Conservation (phyloP, 2,888 invertebrate genomes). For the Oeneis ivallda region DNA sequence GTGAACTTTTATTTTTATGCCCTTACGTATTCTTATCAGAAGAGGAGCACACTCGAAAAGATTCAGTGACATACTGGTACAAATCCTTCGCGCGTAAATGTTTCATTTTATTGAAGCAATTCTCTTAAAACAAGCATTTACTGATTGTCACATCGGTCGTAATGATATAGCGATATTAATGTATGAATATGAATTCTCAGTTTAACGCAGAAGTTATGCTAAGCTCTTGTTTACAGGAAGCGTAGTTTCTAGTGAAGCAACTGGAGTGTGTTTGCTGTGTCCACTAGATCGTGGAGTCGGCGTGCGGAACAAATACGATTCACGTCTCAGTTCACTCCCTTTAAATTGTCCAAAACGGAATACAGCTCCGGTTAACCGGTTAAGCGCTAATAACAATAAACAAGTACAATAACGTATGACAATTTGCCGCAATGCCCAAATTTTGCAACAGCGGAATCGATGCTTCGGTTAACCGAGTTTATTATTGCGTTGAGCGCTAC, state of each 20-base stretch:
- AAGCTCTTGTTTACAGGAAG: conserved; percentile 7
- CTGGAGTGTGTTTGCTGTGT: conserved; percentile 43
- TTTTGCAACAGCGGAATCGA: conserved; percentile 28
- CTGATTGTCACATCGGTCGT: conserved; percentile 18
- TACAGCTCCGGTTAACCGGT: conserved; percentile 10
- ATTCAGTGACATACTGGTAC: conserved; percentile 76
- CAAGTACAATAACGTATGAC: conserved; percentile 21
- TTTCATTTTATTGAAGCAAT: conserved; percentile 31
- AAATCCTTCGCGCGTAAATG: conserved; percentile 64
- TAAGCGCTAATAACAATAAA: conserved; percentile 22
- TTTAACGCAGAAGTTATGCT: conserved; percentile 1
- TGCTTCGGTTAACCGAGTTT: conserved; percentile 38
- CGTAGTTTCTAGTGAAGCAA: conserved; percentile 21
- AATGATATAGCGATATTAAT: not conserved
- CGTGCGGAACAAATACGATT: conserved; percentile 71
- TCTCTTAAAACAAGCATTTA: conserved; percentile 40
- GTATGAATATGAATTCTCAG: not conserved
- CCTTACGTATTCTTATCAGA: conserved; percentile 79
- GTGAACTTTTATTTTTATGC: conserved; percentile 82
- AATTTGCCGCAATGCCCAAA: conserved; percentile 27
- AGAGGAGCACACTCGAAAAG: conserved; percentile 72
- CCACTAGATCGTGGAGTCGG: conserved; percentile 63
- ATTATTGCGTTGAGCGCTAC: conserved; percentile 49
- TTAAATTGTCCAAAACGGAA: conserved; percentile 21
- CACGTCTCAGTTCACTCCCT: conserved; percentile 52